A percentile compares a stretch with the other conserved stretches of the same genome.
Conservation (phyloP, 2,797 vertebrate genomes). For the Sebastes miniatus region DNA sequence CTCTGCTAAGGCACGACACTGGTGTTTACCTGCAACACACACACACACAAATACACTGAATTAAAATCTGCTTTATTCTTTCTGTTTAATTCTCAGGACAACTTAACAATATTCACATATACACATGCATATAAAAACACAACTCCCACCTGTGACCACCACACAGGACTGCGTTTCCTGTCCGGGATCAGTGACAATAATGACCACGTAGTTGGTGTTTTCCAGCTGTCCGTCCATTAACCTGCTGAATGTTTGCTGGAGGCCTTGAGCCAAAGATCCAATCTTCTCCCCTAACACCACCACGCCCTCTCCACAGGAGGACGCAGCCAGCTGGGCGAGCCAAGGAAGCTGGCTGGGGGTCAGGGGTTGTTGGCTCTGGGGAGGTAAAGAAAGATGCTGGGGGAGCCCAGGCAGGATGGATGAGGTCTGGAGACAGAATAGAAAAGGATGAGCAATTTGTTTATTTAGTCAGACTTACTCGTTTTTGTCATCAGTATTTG, state of each 20-base stretch:
- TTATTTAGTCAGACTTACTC: neutral
- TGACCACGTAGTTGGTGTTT: constrained; percentile 94
- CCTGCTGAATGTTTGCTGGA: constrained; percentile 90
- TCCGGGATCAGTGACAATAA: constrained; percentile 87
- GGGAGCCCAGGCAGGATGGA: constrained; percentile 71
- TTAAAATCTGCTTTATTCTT: neutral
- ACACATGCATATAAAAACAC: neutral
- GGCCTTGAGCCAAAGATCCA: constrained; percentile 90
- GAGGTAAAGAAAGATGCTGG: constrained; percentile 64
- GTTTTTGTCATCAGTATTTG: neutral
- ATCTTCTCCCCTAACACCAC: constrained; percentile 88
- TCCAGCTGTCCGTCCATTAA: constrained; percentile 88
- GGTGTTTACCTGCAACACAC: constrained; percentile 88
- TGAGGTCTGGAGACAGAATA: constrained; percentile 54
- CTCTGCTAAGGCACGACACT: constrained; percentile 93
- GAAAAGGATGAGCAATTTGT: neutral
- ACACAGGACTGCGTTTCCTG: constrained; percentile 93
- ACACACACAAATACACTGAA: neutral
- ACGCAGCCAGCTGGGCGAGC: constrained; percentile 94
- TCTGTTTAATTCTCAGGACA: neutral
- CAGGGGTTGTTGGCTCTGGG: constrained; percentile 81
- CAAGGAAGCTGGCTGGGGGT: constrained; percentile 93
- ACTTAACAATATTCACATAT: neutral
- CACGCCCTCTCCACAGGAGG: constrained; percentile 92
- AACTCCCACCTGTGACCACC: constrained; percentile 81